Evolutionary conservation across 2,888 invertebrate genomes (phyloP), one percentile per base, ranked within the genome.

Genomic region (Steinernema hermaphroditum): DNA sequence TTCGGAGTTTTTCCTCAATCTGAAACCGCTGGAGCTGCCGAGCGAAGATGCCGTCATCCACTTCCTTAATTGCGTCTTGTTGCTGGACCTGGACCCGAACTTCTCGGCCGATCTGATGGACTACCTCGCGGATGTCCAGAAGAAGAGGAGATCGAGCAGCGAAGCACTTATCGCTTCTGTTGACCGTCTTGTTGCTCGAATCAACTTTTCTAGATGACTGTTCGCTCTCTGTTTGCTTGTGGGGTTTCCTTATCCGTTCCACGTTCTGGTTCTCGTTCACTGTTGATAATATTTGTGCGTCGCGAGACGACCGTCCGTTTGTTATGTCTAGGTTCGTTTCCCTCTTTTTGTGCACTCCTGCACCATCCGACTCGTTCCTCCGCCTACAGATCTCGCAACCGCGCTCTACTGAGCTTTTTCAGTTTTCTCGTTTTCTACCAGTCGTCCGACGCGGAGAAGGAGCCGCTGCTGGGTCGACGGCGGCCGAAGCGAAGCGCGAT

Each of bases 281-380:
- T 50, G 54, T 22, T 54, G 62, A 62, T 62, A 62, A 62, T 32
- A 62, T 62, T 16, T 32, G 50, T 22, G 12, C 62, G 14, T 27
- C 27, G 62, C 16, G 12, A n/a, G n/a, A n/a, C 54, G 54, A 54
- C 22, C 62, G 24, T 32, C 29, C 62, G 29, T n/a, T 62, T 62
- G 62, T 32, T 62, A 62, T 62, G 62, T 62, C 62, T 29, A 62
- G 62, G 62, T 62, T 62, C 27, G 62, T 62, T 62, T 16, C 8
- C 34, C 32, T 62, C 27, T 24, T 62, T 62, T 62, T 16, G 16
- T 62, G 29, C 62, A 32, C 62, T 32, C 29, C 27, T 62, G 27
- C 54, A 54, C 54, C 54, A 27, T 24, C 16, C 43, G 43, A 41
- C 46, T n/a, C 46, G 16, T 19, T 16, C 9, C 6, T 2, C 46